phyloP scores from a whole-genome alignment of 2,113 vertebrate species.

The Periophthalmodon schlosseri region DNA sequence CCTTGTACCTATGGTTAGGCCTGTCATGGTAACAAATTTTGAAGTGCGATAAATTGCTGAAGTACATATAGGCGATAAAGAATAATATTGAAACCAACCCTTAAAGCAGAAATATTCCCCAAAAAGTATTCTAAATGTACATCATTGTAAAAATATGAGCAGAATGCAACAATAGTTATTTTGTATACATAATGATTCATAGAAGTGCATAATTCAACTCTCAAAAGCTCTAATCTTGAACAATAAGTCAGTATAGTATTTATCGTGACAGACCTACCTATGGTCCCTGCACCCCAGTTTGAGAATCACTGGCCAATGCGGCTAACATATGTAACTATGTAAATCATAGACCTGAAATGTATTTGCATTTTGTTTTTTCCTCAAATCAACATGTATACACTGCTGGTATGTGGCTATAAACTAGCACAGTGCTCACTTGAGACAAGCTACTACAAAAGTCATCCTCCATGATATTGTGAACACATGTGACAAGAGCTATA shows the following conservation, averaged over 20 bases:
- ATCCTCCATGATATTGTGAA: slow-evolving; percentile 48
- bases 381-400: slow-evolving; percentile 6
- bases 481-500: slow-evolving; percentile 54
- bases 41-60: too few relatives aligned
- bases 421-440: slow-evolving; percentile 51
- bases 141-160: too few relatives aligned
- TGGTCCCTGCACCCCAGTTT: neutral
- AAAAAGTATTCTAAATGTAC: too few relatives aligned
- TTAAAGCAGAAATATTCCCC: too few relatives aligned
- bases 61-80: too few relatives aligned
- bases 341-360: neutral
- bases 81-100: too few relatives aligned
- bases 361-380: slow-evolving; percentile 19
- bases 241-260: too few relatives aligned
- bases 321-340: neutral
- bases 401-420: slow-evolving; percentile 50
- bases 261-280: neutral
- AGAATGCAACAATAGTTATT: too few relatives aligned
- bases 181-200: too few relatives aligned
- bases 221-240: too few relatives aligned
- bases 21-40: too few relatives aligned
- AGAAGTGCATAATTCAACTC: too few relatives aligned
- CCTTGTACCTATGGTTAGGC: neutral
- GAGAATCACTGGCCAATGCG: neutral
- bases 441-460: slow-evolving; percentile 53